These are phyloP conservation scores for Drosophila falleni DNA, from an alignment of 2,888 invertebrate species.

Conservation along the genomic window DNA sequence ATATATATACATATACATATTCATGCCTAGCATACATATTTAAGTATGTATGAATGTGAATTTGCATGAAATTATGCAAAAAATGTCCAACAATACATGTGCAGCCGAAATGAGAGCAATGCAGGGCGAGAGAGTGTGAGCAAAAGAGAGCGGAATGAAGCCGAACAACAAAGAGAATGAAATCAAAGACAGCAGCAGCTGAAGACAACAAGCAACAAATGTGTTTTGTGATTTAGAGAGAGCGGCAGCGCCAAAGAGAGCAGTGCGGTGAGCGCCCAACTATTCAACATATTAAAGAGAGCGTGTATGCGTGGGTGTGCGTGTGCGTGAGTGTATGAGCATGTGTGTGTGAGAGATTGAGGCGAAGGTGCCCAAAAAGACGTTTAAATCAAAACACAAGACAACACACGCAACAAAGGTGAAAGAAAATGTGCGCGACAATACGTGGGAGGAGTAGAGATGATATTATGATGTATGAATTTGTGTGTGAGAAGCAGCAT, in stretches of 20 bases:
- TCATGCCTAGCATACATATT: background rate
- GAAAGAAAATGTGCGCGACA: slow-evolving; percentile 80
- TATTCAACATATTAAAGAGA: slow-evolving; percentile 34
- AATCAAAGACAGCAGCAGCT: slow-evolving; percentile 30
- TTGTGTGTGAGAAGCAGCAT: slow-evolving; percentile 18
- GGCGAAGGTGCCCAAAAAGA: slow-evolving; percentile 47
- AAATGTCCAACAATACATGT: slow-evolving; percentile 46
- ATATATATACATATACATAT: background rate
- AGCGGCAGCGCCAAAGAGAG: slow-evolving; percentile 16
- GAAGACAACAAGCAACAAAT: slow-evolving; percentile 33
- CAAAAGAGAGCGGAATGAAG: slow-evolving; percentile 48
- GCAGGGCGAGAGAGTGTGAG: slow-evolving; percentile 39
- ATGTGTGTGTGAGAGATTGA: slow-evolving; percentile 13
- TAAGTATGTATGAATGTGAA: slow-evolving; percentile 48
- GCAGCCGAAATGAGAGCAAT: slow-evolving; percentile 18
- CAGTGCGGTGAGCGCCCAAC: slow-evolving; percentile 45
- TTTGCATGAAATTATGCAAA: slow-evolving; percentile 80
- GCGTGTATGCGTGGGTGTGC: slow-evolving; percentile 59
- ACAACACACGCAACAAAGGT: slow-evolving; percentile 61
- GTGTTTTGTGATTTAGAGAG: slow-evolving; percentile 12
- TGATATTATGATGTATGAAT: background rate
- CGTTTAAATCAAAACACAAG: slow-evolving; percentile 73
- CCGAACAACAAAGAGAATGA: slow-evolving; percentile 6
- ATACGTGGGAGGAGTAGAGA: slow-evolving; percentile 54
- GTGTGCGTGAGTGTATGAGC: slow-evolving; percentile 9